Evolutionary conservation across 2,888 invertebrate genomes (phyloP).

Genomic region (Theretra japonica): DNA sequence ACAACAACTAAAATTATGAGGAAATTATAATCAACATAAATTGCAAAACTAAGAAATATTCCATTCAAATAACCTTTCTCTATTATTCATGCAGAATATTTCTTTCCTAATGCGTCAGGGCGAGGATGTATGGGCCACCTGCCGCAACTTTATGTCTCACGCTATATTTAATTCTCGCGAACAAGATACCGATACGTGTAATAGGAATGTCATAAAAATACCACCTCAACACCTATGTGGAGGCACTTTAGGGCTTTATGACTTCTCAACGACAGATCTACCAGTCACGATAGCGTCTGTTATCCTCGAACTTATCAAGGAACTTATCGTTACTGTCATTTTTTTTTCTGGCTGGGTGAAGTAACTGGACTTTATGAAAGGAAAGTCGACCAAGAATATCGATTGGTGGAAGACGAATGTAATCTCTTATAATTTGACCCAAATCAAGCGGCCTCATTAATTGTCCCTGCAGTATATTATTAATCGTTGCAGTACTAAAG

Average conservation of each 20-base stretch:
- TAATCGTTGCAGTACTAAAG: neutral
- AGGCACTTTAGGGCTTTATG: constrained; percentile 10
- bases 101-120: constrained; percentile 36
- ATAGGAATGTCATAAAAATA: constrained; percentile 26
- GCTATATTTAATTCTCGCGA: constrained; percentile 47
- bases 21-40: neutral
- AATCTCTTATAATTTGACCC: no score
- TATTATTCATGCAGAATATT: constrained; percentile 22
- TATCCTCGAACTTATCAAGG: neutral
- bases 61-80: constrained; percentile 12
- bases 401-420: no score
- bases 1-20: neutral
- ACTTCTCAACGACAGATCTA: neutral
- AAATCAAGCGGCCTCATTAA: no score
- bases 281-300: neutral
- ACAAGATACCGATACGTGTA: constrained; percentile 43
- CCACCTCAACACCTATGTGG: neutral
- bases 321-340: neutral
- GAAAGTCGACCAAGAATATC: no score
- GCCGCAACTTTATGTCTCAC: constrained; percentile 51
- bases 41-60: neutral
- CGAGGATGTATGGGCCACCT: constrained; percentile 51
- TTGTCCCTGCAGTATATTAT: no score
- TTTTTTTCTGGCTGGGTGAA: no score
- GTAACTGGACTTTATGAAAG: no score